These are phyloP conservation scores for Porites evermanni DNA, from an alignment of 92 coral and sea anemone genomes.

Conservation along the genomic window DNA sequence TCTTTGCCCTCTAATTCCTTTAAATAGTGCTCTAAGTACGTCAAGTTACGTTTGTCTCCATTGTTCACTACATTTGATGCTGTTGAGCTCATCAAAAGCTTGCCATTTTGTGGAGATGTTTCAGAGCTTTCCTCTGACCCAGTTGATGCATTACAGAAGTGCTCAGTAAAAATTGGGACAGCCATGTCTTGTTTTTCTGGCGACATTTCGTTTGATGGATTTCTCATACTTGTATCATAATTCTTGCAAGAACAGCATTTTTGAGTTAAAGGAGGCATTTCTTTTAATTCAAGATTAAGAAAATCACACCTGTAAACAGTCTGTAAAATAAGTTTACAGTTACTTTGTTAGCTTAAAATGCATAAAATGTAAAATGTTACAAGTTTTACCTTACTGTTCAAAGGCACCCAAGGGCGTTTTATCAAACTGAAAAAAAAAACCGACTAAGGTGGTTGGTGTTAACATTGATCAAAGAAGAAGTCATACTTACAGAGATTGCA, in stretches of 20 bases:
- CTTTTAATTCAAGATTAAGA: conserved; percentile 46
- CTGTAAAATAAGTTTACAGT: conserved; percentile 45
- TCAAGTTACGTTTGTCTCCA: not conserved
- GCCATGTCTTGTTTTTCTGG: not conserved
- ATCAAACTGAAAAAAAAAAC: too few species aligned
- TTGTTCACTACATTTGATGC: not conserved
- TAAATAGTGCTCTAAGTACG: conserved; percentile 10
- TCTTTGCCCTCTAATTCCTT: conserved; percentile 15
- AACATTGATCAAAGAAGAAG: not conserved
- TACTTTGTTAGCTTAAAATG: not conserved
- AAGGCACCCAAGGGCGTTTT: not conserved
- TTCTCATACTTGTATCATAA: not conserved
- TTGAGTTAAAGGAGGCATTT: conserved; percentile 1
- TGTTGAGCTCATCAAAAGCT: not conserved
- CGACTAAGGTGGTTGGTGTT: not conserved
- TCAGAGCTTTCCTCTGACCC: not conserved
- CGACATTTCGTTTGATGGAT: not conserved
- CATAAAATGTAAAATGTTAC: too few species aligned
- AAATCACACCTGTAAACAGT: conserved; percentile 91
- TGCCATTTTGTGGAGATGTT: not conserved
- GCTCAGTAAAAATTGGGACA: not conserved
- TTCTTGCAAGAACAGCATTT: not conserved
- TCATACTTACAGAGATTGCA: conserved; percentile 52
- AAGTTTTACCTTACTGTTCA: not conserved
- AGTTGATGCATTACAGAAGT: not conserved